Evolutionary conservation across 2,113 vertebrate genomes (phyloP), one percentile per base, ranked within the genome.

Genomic region (Corythoichthys haematopterus): DNA sequence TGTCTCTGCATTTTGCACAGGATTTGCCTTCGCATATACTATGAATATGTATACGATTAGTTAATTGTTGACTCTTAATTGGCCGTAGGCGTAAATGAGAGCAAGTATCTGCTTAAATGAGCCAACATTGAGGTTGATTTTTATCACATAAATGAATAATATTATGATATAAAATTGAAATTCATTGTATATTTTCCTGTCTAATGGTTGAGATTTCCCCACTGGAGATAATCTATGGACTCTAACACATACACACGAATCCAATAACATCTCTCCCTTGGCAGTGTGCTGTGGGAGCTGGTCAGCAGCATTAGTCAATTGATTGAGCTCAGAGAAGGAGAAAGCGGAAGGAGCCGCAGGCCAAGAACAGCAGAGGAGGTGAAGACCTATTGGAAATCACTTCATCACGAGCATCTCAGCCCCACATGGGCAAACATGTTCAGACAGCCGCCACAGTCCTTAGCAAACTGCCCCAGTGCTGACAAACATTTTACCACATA

Each of bases 381-480:
- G 82, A 78, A 89, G 88, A 89, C 88, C 85, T 91, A 92, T 91
- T 40, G 90, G 84, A 91, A 91, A 92, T 91, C 89, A 87, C 80
- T 89, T 79, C 77, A 81, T 75, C 74, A 65, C 71, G 72, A 85
- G 80, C 70, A 64, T 82, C 80, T 82, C 76, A 78, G 70, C 79
- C 81, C 79, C 77, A 68, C 50, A 69, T 65, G 76, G 72, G 68
- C 75, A 48, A 67, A 82, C 64, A 46, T 73, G 69, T 76, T 73
- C 73, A 83, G 77, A 81, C 83, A 78, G 80, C 78, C 75, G 78
- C 78, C 84, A 79, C 75, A 65, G 69, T 78, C 66, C 71, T 78
- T 57, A 63, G 61, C 70, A 79, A 65, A 72, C 43, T 1, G 63
- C 65, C 72, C 51, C 20, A 56, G 48, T 56, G 8, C 70, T 68